These are phyloP conservation scores for Cecropterus lyciades DNA, from an alignment of 1,140 invertebrate species.

Conservation along the genomic window DNA sequence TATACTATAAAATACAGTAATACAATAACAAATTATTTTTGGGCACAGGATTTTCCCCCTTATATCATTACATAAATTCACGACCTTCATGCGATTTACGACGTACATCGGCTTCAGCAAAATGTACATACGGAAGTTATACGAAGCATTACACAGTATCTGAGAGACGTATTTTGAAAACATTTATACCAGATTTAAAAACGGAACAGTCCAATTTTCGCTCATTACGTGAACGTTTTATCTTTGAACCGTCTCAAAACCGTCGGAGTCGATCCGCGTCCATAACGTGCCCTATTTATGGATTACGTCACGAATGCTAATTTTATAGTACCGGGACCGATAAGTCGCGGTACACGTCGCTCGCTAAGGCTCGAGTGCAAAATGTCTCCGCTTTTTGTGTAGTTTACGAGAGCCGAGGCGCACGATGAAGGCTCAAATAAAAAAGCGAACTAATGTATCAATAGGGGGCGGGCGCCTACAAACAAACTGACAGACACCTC, in stretches of 20 bases:
- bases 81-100: too few species aligned
- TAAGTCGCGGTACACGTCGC: constrained; percentile 22
- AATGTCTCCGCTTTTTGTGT: constrained; percentile 12
- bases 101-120: not conserved
- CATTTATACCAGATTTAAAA: constrained; percentile 7
- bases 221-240: constrained; percentile 1
- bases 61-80: too few species aligned
- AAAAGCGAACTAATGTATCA: constrained; percentile 10
- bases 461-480: constrained; percentile 6
- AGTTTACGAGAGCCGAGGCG: constrained; percentile 6
- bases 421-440: constrained; percentile 14
- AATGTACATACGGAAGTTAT: not conserved
- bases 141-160: not conserved
- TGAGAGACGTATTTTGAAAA: not conserved
- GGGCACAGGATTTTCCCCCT: too few species aligned
- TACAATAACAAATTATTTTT: too few species aligned
- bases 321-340: constrained; percentile 13
- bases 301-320: constrained; percentile 10
- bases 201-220: not conserved
- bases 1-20: too few species aligned
- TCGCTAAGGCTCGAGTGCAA: constrained; percentile 10
- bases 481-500: constrained; percentile 4
- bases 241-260: not conserved
- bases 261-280: not conserved
- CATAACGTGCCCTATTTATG: constrained; percentile 28